These are phyloP conservation scores for Aphelenchoides besseyi DNA, from an alignment of 1,140 invertebrate species.

Conservation along the genomic window DNA sequence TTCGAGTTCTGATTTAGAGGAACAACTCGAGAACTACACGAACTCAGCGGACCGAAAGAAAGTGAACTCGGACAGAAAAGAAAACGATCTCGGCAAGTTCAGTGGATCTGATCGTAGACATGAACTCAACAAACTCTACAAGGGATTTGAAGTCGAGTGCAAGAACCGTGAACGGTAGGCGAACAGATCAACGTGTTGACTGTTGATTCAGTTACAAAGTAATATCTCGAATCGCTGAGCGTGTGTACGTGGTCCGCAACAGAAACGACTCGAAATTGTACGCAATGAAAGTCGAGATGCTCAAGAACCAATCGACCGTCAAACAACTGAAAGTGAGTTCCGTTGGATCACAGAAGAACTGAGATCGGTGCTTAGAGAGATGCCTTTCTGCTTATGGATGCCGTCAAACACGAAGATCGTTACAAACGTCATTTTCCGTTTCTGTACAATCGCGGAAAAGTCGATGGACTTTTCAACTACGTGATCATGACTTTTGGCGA, in stretches of 20 bases:
- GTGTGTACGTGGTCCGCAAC: not conserved
- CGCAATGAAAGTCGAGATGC: not conserved
- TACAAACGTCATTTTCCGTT: slow-evolving; percentile 22
- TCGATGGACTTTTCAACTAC: slow-evolving; percentile 10
- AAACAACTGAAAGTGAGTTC: not conserved
- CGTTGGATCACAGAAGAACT: too few species aligned
- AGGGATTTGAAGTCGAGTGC: not conserved
- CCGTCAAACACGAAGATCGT: slow-evolving; percentile 16
- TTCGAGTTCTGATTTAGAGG: not conserved
- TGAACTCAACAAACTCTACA: not conserved
- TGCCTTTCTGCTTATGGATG: slow-evolving; percentile 10
- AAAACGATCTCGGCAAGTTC: not conserved
- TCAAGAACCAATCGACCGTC: not conserved
- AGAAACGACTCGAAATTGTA: not conserved
- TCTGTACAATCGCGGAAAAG: not conserved
- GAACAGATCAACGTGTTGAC: not conserved
- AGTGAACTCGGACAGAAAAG: not conserved
- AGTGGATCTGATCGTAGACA: too few species aligned
- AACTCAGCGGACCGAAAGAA: not conserved
- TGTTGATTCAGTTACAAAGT: too few species aligned
- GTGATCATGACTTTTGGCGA: slow-evolving; percentile 21
- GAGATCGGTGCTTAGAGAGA: too few species aligned
- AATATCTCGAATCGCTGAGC: not conserved
- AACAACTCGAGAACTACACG: not conserved
- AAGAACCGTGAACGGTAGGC: too few species aligned